Conservation (phyloP, 2,888 invertebrate genomes). For the Thelaira solivaga region DNA sequence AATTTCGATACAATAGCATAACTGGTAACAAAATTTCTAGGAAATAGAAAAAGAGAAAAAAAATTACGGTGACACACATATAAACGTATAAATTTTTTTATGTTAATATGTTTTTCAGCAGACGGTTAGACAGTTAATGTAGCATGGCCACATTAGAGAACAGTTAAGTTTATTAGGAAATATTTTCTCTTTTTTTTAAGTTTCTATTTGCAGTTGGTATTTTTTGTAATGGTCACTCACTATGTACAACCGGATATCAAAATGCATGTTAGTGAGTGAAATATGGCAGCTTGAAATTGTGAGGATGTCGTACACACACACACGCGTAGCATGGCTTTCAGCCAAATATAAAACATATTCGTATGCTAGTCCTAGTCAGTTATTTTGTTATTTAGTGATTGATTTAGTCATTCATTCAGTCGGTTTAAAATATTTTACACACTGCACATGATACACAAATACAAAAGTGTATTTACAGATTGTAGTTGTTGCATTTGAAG, state of each 20-base stretch:
- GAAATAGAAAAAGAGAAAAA: neutral
- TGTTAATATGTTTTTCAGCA: conserved; percentile 14
- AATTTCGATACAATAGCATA: conserved; percentile 41
- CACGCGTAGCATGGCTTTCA: neutral
- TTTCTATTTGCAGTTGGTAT: neutral
- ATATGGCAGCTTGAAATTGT: conserved; percentile 1
- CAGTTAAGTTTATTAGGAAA: conserved; percentile 33
- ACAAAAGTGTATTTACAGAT: conserved; percentile 23
- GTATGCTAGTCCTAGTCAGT: conserved; percentile 1
- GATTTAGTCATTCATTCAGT: conserved; percentile 4
- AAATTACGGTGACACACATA: conserved; percentile 35
- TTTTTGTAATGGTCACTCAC: conserved; percentile 28
- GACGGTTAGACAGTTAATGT: conserved; percentile 44
- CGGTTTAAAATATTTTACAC: conserved; percentile 5
- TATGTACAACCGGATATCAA: conserved; percentile 43
- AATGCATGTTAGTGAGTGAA: conserved; percentile 16
- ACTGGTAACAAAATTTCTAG: conserved; percentile 32
- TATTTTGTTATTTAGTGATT: neutral
- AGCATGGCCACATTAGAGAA: conserved; percentile 45
- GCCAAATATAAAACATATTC: too few species aligned
- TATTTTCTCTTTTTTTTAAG: conserved; percentile 10
- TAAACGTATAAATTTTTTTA: neutral
- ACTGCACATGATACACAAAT: neutral
- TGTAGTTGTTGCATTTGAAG: conserved; percentile 9
- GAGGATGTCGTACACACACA: neutral